These are phyloP conservation scores for Orthosia gothica DNA, from an alignment of 2,888 invertebrate genomes.

Conservation along the genomic window DNA sequence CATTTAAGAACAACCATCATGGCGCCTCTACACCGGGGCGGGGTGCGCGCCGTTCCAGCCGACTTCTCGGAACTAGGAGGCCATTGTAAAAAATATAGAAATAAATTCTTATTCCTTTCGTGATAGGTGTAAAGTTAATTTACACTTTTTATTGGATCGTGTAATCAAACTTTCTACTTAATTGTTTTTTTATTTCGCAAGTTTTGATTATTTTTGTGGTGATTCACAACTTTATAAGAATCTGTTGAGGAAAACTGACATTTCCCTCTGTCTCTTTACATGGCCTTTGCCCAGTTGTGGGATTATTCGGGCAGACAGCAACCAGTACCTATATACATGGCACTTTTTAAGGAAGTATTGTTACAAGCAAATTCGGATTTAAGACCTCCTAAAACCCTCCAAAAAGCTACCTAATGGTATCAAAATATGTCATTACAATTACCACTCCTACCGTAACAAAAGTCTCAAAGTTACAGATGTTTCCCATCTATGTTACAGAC, in stretches of 20 bases:
- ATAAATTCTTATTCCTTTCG: constrained; percentile 58
- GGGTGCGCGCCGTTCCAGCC: constrained; percentile 55
- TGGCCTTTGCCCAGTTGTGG: background rate
- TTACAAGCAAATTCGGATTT: background rate
- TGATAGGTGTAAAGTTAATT: constrained; percentile 66
- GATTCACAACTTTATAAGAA: background rate
- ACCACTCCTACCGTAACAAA: constrained; percentile 14
- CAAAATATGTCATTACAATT: background rate
- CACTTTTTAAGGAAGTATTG: background rate
- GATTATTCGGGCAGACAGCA: background rate
- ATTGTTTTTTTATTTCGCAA: constrained; percentile 45
- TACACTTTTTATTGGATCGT: constrained; percentile 54
- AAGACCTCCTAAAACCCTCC: background rate
- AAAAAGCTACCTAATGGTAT: background rate
- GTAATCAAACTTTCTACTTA: constrained; percentile 57
- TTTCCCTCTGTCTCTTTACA: background rate
- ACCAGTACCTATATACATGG: background rate
- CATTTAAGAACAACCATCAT: constrained; percentile 1
- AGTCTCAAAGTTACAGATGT: background rate
- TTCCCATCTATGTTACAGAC: constrained; percentile 18
- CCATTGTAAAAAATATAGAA: constrained; percentile 60
- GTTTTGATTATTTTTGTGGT: constrained; percentile 7
- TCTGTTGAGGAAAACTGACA: background rate
- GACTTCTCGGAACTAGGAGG: constrained; percentile 62
- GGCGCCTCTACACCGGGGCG: constrained; percentile 49